phyloP scores from a whole-genome alignment of 2,888 invertebrate species.

The Lithophane socia region DNA sequence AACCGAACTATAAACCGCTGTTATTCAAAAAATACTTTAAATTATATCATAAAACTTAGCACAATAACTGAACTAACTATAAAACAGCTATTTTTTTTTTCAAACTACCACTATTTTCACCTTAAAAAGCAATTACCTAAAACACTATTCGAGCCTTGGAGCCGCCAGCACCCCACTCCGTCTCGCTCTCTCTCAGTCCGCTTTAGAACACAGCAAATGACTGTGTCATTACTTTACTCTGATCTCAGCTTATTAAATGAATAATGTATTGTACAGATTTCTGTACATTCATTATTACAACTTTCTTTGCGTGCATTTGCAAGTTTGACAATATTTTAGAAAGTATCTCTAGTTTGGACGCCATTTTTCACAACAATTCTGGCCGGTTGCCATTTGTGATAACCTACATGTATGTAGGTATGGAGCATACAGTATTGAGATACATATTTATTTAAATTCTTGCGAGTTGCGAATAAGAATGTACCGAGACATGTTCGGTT shows the following conservation, averaged over 20 bases:
- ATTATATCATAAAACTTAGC: too few relatives aligned
- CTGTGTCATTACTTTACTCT: not conserved
- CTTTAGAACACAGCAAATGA: not conserved
- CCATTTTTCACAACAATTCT: constrained; percentile 28
- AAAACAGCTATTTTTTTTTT: too few relatives aligned
- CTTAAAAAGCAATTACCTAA: too few relatives aligned
- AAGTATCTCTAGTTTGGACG: constrained; percentile 16
- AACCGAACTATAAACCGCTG: too few relatives aligned
- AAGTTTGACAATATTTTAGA: constrained; percentile 30
- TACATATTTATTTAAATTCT: constrained; percentile 50
- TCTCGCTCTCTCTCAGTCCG: too few relatives aligned
- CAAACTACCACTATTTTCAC: too few relatives aligned
- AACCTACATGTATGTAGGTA: constrained; percentile 13
- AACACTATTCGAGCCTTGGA: too few relatives aligned
- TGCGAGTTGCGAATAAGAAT: constrained; percentile 27
- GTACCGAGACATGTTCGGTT: not conserved
- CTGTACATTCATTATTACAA: too few relatives aligned
- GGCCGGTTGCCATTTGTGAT: constrained; percentile 48
- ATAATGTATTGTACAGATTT: constrained; percentile 3
- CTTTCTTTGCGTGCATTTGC: too few relatives aligned
- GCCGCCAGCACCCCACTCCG: too few relatives aligned
- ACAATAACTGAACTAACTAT: too few relatives aligned
- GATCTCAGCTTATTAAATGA: not conserved
- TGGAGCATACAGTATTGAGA: constrained; percentile 8
- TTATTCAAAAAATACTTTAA: too few relatives aligned